These are phyloP conservation scores for Brachypteracias leptosomus DNA, from an alignment of 2,113 vertebrate genomes.

Conservation along the genomic window DNA sequence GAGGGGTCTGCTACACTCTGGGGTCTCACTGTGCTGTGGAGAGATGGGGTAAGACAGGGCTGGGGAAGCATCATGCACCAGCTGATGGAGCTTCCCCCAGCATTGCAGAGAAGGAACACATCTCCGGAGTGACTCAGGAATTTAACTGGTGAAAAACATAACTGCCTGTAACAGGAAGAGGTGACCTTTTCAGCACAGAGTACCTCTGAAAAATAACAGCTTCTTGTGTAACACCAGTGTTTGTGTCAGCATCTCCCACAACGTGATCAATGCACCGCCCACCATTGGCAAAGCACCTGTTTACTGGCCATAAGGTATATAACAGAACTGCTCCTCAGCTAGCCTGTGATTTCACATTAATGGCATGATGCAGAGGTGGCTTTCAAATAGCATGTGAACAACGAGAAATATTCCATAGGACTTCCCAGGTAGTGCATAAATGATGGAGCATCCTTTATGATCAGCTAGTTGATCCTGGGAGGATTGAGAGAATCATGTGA, in stretches of 20 bases:
- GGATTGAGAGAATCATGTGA: background rate
- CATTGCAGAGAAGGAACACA: accelerated
- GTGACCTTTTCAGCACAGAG: background rate
- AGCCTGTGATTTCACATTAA: background rate
- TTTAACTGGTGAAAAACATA: background rate
- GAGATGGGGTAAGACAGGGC: background rate
- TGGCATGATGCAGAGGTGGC: background rate
- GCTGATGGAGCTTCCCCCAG: background rate
- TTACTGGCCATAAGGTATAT: background rate
- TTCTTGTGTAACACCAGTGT: background rate
- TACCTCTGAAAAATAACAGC: background rate
- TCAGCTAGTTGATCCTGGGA: background rate
- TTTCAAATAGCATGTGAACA: background rate
- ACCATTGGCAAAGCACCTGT: slow-evolving; percentile 7
- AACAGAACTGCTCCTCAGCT: background rate
- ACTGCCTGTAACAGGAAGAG: background rate
- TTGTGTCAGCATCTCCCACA: background rate
- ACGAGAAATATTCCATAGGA: background rate
- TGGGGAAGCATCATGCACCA: background rate
- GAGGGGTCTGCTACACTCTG: background rate
- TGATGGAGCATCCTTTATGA: background rate
- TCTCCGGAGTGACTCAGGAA: accelerated
- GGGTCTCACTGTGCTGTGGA: background rate
- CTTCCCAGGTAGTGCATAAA: background rate
- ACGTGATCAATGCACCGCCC: background rate